phyloP scores from a whole-genome alignment of 2,113 vertebrate species.

The Nothobranchius kuhntae region DNA sequence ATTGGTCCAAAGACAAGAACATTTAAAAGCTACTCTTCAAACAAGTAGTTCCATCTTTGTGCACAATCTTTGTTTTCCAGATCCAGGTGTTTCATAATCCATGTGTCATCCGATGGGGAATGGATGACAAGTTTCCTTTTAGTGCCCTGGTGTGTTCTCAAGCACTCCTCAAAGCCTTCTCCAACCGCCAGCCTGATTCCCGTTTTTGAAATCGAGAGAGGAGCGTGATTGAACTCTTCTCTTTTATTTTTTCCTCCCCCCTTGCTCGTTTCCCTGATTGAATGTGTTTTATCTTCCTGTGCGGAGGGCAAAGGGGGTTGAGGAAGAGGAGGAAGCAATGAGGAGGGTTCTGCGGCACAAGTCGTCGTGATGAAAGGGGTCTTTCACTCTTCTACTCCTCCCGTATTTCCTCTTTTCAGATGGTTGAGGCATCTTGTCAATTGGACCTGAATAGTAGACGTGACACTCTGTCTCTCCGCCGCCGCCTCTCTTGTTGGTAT shows the following conservation, averaged over 20 bases:
- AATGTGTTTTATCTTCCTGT: constrained; percentile 68
- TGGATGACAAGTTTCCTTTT: constrained; percentile 13
- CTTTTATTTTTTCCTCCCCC: constrained; percentile 26
- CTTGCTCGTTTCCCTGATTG: constrained; percentile 60
- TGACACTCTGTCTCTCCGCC: constrained; percentile 63
- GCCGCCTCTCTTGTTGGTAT: constrained; percentile 35
- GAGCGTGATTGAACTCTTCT: constrained; percentile 61
- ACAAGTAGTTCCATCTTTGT: background rate
- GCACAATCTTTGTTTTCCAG: background rate
- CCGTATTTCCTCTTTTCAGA: constrained; percentile 56
- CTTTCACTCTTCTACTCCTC: constrained; percentile 57
- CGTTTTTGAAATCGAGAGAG: constrained; percentile 56
- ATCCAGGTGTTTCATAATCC: background rate
- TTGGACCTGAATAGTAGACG: constrained; percentile 63
- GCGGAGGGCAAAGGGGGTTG: constrained; percentile 11
- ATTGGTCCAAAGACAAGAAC: too few relatives aligned
- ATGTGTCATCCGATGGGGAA: background rate
- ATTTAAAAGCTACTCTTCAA: too few relatives aligned
- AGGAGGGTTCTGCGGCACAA: constrained; percentile 40
- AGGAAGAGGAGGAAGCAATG: constrained; percentile 22
- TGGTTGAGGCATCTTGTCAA: constrained; percentile 67
- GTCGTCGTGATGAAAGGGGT: constrained; percentile 64
- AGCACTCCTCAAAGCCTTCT: constrained; percentile 13
- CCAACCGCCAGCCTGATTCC: constrained; percentile 34
- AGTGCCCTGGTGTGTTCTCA: constrained; percentile 11